Evolutionary conservation across 1,140 invertebrate species (phyloP), one percentile per base, ranked within the genome.

Genomic region (Trichoplusia ni): DNA sequence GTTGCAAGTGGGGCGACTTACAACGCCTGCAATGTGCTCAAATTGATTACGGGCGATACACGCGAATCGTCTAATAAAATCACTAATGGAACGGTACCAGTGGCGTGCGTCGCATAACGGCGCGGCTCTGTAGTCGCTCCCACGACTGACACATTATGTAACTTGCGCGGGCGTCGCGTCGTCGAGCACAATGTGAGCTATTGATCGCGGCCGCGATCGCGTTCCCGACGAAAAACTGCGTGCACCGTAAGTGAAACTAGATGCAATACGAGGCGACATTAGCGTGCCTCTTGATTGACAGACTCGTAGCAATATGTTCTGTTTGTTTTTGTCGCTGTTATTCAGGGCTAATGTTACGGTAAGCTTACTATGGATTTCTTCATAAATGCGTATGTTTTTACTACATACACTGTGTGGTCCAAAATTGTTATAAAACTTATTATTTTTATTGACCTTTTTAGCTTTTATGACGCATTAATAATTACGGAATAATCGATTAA

Each of bases 41-140:
- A 87, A 90, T 88, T 84, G 85, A 90, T 90, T 83, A 79, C 82
- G 64, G 69, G 73, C 78, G 76, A 86, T 87, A 86, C 82, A 89
- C 81, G 82, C 77, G 87, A 86, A 81, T 89, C 79, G 77, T 89
- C 83, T 90, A 89, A 90, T 89, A 88, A 87, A 89, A 88, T 90
- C 86, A 75, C 78, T 81, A 86, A 85, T 85, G 79, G 84, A 89
- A 90, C 87, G 87, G 87, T 89, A 90, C 80, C 67, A 79, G 72
- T 83, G 81, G 83, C 84, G 83, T 87, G 86, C 81, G 81, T 84
- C 84, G 82, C 82, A 84, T 90, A 90, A 85, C 86, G 84, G 85
- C 77, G 64, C 64, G 62, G 62, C 44, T 73, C 62, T 69, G 68
- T 65, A 71, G 49, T 46, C 71, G 80, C 80, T 88, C 85, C 83